These are phyloP conservation scores for Acrossocheilus fasciatus DNA, from an alignment of 2,797 vertebrate species.

Conservation along the genomic window DNA sequence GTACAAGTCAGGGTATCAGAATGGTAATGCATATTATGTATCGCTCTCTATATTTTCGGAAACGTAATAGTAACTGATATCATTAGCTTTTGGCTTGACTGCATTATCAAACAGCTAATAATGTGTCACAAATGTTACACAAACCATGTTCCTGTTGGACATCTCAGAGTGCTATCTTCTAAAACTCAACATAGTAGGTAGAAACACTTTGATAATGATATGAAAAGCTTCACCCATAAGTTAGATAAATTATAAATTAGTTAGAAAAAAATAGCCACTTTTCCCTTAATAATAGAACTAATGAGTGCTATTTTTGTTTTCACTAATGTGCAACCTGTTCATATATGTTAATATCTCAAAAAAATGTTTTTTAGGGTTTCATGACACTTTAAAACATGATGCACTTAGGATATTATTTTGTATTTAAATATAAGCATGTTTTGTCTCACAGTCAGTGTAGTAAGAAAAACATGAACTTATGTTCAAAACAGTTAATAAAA, in stretches of 20 bases:
- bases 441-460: neutral
- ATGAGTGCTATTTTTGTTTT: neutral
- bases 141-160: neutral
- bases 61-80: neutral
- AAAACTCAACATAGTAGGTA: too few relatives aligned
- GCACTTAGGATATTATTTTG: neutral
- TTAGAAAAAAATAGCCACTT: too few relatives aligned
- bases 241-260: too few relatives aligned
- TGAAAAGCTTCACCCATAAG: neutral
- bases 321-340: neutral
- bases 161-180: too few relatives aligned
- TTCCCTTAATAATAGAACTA: neutral
- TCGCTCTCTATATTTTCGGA: neutral
- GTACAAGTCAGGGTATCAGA: too few relatives aligned
- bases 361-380: neutral
- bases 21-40: neutral
- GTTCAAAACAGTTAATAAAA: neutral
- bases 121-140: neutral
- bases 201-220: neutral
- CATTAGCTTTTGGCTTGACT: neutral
- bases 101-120: neutral
- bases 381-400: neutral
- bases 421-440: neutral
- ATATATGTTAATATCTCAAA: neutral
- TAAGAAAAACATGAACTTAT: neutral